phyloP scores from a whole-genome alignment of 2,888 invertebrate genomes.

The Phytoseiulus persimilis region DNA sequence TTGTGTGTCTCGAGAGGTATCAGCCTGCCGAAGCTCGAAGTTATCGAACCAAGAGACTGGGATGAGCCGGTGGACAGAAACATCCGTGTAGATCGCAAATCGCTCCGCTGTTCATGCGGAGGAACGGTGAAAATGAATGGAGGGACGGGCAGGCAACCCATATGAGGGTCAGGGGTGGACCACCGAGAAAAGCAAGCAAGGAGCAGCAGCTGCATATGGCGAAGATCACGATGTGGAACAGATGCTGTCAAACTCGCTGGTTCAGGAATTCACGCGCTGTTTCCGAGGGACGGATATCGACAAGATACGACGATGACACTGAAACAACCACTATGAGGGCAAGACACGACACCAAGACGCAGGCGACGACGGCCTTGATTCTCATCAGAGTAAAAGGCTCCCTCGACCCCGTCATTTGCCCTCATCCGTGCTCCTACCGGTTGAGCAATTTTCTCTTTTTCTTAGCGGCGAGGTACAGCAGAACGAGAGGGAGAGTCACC shows the following conservation, averaged over 20 bases:
- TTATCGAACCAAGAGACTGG: no score
- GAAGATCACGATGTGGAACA: background rate
- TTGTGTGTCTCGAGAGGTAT: no score
- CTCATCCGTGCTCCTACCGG: background rate
- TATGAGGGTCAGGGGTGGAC: no score
- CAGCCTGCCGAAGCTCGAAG: no score
- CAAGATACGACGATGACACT: background rate
- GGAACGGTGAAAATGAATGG: no score
- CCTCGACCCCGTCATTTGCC: background rate
- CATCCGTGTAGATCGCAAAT: no score
- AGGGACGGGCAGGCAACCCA: no score
- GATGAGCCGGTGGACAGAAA: no score
- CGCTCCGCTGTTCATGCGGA: no score
- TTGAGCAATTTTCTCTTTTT: background rate
- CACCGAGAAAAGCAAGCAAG: background rate
- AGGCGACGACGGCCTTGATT: background rate
- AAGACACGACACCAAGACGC: background rate
- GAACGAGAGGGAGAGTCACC: background rate
- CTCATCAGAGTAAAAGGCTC: background rate
- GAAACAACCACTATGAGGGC: background rate
- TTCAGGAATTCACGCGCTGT: background rate
- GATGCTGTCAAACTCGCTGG: background rate
- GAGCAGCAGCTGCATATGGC: background rate
- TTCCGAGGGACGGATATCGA: background rate
- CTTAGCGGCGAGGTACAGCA: background rate